Evolutionary conservation across 2,113 vertebrate species (phyloP).

Genomic region (Pteropus alecto): DNA sequence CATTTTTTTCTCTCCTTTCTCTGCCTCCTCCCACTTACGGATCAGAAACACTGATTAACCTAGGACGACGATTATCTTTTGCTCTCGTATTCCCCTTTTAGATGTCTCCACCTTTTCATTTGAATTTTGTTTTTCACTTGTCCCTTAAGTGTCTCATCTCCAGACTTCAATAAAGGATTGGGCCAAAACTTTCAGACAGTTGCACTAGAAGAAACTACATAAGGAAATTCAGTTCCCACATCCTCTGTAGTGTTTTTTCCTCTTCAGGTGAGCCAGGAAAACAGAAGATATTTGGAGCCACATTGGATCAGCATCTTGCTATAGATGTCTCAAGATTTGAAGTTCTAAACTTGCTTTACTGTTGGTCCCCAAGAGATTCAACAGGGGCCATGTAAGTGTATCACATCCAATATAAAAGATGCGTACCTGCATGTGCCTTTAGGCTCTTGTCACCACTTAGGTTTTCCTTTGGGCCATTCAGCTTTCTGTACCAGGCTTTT

Average conservation of each 20-base stretch:
- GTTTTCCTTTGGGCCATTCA: conserved; percentile 62
- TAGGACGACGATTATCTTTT: not conserved
- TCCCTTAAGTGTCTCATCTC: conserved; percentile 62
- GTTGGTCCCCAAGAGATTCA: conserved; percentile 81
- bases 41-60: conserved; percentile 28
- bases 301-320: conserved; percentile 80
- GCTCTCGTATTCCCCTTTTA: conserved; percentile 33
- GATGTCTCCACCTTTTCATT: conserved; percentile 60
- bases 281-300: conserved; percentile 78
- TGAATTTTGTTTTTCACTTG: conserved; percentile 62
- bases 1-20: conserved; percentile 56
- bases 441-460: conserved; percentile 66
- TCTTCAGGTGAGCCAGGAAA: conserved; percentile 82
- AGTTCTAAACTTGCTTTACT: conserved; percentile 82
- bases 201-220: conserved; percentile 73
- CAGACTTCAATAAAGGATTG: conserved; percentile 65
- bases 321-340: conserved; percentile 81
- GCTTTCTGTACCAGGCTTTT: conserved; percentile 47
- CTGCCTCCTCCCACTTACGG: conserved; percentile 53
- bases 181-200: conserved; percentile 69
- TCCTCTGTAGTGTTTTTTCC: conserved; percentile 82
- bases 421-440: conserved; percentile 76
- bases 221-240: conserved; percentile 79
- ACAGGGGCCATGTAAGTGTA: conserved; percentile 81
- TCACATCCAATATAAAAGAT: conserved; percentile 77